Conservation (phyloP, 2,888 invertebrate species). For the Callyntrura sp. region DNA sequence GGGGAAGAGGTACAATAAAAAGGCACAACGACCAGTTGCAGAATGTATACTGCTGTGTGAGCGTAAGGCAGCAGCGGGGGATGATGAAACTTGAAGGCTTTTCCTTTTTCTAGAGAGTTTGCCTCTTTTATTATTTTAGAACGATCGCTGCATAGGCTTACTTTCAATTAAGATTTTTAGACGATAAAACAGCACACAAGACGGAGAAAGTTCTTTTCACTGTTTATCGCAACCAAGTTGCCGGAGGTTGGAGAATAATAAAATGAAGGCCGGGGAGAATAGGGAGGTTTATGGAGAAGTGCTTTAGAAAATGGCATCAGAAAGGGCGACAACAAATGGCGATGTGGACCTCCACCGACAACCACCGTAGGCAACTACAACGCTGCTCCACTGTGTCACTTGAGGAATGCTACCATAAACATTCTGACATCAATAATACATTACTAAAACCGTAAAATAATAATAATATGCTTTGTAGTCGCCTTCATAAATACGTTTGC, state of each 20-base stretch:
- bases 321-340: neutral
- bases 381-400: slow-evolving; percentile 4
- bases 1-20: neutral
- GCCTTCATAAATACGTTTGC: slow-evolving; percentile 11
- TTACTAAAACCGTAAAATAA: no score
- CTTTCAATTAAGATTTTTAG: slow-evolving; percentile 74
- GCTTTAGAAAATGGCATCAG: neutral
- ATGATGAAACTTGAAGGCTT: slow-evolving; percentile 28
- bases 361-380: neutral
- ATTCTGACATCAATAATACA: neutral
- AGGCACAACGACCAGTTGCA: slow-evolving; percentile 55
- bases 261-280: neutral
- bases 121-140: neutral
- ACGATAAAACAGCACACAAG: slow-evolving; percentile 58
- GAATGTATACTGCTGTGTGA: slow-evolving; percentile 34
- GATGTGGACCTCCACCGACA: slow-evolving; percentile 1
- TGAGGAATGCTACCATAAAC: neutral
- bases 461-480: neutral
- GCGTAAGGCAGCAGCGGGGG: neutral
- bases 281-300: neutral
- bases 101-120: neutral
- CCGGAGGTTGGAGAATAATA: slow-evolving; percentile 1
- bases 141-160: slow-evolving; percentile 45
- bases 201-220: slow-evolving; percentile 41
- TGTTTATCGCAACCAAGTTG: slow-evolving; percentile 36